Evolutionary conservation across 2,797 vertebrate species (phyloP), one percentile per base, ranked within the genome.

Genomic region (Gymnocypris eckloni): DNA sequence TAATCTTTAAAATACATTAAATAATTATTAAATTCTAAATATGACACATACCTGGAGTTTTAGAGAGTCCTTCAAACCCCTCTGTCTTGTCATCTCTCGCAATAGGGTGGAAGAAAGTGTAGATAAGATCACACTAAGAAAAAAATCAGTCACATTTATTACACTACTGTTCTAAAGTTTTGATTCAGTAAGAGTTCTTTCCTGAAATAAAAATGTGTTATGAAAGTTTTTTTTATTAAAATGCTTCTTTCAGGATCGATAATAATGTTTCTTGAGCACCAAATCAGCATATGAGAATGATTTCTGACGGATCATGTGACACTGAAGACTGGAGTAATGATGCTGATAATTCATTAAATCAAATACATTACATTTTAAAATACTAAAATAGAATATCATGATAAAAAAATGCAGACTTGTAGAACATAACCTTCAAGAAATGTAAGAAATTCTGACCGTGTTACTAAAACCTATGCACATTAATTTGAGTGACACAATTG

Each of bases 91-190:
- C 98, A 90, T 99, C 98, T 87, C 97, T 96, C 82, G 96, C 95
- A 90, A 98, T 96, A 1, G 98, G 97, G 93, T 99, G 98, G 93
- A 98, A 99, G 94, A 99, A 99, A 8, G 98, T 99, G 95, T 98
- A 99, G 93, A 99, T 93, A 91, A 99, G 96, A 93, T 99, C 98
- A 92, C 98, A 99, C 98, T 99, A 86, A 45, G 25, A 37, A 71
- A 79, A 13, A 84, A 37, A 41, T 69, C 20, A 52, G 22, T 71
- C 70, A 73, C 28, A 39, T 22, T 37, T 13, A 22, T 77, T 39
- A 56, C 11, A 77, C 28, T 4, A 13, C 28, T 2, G 6, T 56
- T 77, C 3, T 54, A 39, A 77, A 39, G 18, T 22, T 39, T 37
- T 5, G 9, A 3, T 10, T 54, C 25, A 11, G 2, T 72, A n/a